Base-by-base conservation (phyloP, 2,888 invertebrate genomes). In the Plagodis pulveraria region DNA sequence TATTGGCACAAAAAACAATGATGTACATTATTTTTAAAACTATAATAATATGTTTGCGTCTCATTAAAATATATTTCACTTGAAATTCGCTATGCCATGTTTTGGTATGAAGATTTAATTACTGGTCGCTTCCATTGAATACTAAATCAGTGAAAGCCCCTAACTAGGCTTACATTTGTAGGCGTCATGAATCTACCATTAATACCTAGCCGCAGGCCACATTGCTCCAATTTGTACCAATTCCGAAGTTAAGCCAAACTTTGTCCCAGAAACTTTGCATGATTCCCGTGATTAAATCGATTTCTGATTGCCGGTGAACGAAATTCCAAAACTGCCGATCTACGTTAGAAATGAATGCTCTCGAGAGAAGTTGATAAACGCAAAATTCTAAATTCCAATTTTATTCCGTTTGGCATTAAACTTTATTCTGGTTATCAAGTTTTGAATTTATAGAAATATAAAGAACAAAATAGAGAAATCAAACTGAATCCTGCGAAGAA, bases 231-330 rank as follows among this genome's bases (percentile, higher is more conserved):
- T 91, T 91, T 89, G 91, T 87, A 83, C 88, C 86, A 89, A 88
- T 88, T 83, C 78, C 80, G 71, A 88, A 90, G 81, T 90, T 88
- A 78, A 84, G 80, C 76, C 86, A 88, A 91, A 90, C 86, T 91
- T 89, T 86, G 82, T 81, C 77, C 71, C 54, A 74, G 74, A 61
- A 80, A 91, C 83, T 91, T 90, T 84, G 86, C 83, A 87, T 91
- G 88, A 89, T 89, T 89, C 82, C 83, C 77, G 87, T 90, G 89
- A 91, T 91, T 91, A 87, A 91, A 91, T 90, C 89, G 90, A 91
- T 91, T 87, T 86, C 82, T 78, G 83, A 89, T 89, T 87, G 89
- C 87, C 85, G 83, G 83, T 86, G 83, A 83, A 78, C 78, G 77
- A 83, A 86, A 87, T 84, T 83, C 77, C 77, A 71, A 87, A 87